phyloP scores from a whole-genome alignment of 2,888 invertebrate species.

The Andrena flavipes region DNA sequence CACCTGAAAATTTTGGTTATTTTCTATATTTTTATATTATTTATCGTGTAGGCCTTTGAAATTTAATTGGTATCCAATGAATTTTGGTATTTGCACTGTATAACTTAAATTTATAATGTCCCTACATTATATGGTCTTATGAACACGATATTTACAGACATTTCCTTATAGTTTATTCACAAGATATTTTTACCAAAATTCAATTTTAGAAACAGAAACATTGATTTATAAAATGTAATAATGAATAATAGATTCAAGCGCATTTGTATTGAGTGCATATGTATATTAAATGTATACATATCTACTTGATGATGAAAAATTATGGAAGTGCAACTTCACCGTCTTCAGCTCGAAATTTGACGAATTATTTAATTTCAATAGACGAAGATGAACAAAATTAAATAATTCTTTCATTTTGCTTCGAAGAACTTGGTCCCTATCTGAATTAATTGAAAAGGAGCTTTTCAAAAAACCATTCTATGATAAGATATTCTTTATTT shows the following conservation, averaged over 20 bases:
- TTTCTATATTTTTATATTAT: background rate
- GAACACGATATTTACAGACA: too few relatives aligned
- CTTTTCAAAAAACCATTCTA: background rate
- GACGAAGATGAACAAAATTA: background rate
- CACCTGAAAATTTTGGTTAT: background rate
- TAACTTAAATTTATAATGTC: conserved; percentile 16
- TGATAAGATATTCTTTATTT: conserved; percentile 26
- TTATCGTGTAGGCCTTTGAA: background rate
- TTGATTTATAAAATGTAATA: conserved; percentile 7
- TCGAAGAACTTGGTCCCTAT: conserved; percentile 24
- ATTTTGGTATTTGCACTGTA: background rate
- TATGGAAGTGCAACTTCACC: background rate
- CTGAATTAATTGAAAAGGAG: background rate
- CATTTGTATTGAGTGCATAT: conserved; percentile 16
- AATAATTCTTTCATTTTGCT: conserved; percentile 1
- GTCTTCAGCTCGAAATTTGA: conserved; percentile 6
- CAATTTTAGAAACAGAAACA: background rate
- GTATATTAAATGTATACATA: background rate
- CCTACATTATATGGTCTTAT: conserved; percentile 23
- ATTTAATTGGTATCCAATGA: background rate
- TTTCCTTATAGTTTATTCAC: background rate
- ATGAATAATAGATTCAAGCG: background rate
- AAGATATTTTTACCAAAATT: background rate
- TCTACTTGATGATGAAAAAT: background rate
- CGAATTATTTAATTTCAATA: conserved; percentile 1